These are phyloP conservation scores for Autographa gamma DNA, from an alignment of 2,888 invertebrate genomes.

Conservation along the genomic window DNA sequence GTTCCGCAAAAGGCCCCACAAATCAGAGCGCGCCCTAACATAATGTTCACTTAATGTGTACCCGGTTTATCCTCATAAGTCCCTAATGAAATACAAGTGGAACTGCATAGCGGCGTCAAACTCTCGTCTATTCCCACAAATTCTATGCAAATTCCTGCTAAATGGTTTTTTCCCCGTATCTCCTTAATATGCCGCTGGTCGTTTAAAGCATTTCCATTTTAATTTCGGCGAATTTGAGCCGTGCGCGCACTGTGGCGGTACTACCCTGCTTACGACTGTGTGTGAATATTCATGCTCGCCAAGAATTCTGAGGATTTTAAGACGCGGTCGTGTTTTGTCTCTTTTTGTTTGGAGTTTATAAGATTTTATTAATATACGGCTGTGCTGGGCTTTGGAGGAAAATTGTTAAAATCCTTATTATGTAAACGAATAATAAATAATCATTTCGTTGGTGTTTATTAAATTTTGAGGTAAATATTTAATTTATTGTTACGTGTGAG, in stretches of 20 bases:
- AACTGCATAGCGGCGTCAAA: slow-evolving; percentile 41
- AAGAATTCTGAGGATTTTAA: slow-evolving; percentile 34
- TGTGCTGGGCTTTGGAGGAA: not conserved
- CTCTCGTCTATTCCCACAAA: slow-evolving; percentile 56
- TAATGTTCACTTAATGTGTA: slow-evolving; percentile 3
- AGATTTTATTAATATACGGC: slow-evolving; percentile 18
- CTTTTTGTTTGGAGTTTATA: slow-evolving; percentile 20
- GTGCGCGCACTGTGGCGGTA: slow-evolving; percentile 46
- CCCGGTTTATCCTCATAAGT: slow-evolving; percentile 2
- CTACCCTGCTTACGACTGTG: slow-evolving; percentile 23
- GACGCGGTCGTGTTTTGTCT: slow-evolving; percentile 15
- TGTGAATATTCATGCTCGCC: slow-evolving; percentile 49
- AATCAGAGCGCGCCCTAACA: slow-evolving; percentile 7
- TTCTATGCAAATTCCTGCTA: slow-evolving; percentile 65
- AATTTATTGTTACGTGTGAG: not conserved
- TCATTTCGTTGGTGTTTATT: not conserved
- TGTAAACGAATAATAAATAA: not conserved
- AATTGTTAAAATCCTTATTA: not conserved
- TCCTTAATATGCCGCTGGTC: slow-evolving; percentile 61
- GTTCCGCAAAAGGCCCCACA: not conserved
- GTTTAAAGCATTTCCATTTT: slow-evolving; percentile 69
- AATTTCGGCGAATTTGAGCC: slow-evolving; percentile 64
- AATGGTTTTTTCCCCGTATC: slow-evolving; percentile 62
- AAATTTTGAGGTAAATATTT: not conserved
- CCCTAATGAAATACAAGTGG: slow-evolving; percentile 50